phyloP scores from a whole-genome alignment of 1,140 invertebrate genomes.

The Drosophila lowei region DNA sequence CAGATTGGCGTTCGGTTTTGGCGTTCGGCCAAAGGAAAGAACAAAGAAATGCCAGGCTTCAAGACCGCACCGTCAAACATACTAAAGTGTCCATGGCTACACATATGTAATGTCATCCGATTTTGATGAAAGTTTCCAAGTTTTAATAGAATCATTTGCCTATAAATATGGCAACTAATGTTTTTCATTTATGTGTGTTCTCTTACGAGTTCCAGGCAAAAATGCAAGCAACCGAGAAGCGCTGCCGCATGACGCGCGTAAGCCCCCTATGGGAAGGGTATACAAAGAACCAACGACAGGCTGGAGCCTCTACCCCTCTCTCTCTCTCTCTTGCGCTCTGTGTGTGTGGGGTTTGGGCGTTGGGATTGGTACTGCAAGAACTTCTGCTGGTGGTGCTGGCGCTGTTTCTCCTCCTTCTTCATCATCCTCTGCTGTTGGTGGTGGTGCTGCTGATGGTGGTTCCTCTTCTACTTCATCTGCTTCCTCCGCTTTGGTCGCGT shows the following conservation, averaged over 20 bases:
- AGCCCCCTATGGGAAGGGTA: no score
- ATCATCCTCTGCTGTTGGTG: neutral
- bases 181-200: no score
- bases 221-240: no score
- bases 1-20: conserved; percentile 10
- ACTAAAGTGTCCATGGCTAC: no score
- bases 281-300: conserved; percentile 8
- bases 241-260: no score
- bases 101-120: no score
- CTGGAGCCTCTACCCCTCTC: neutral
- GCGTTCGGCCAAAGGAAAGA: conserved; percentile 4
- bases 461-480: conserved; percentile 23
- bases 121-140: no score
- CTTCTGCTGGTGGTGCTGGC: neutral
- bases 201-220: no score
- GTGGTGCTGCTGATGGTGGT: neutral
- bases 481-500: conserved; percentile 50
- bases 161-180: no score
- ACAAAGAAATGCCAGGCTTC: no score
- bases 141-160: no score
- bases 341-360: conserved; percentile 33
- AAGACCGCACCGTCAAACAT: no score
- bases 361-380: conserved; percentile 32
- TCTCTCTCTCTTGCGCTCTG: neutral
- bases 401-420: neutral